A percentile compares a stretch with the other conserved stretches of the same genome.
Evolutionary conservation across 2,113 vertebrate species (phyloP).

Genomic region (Poeciliopsis prolifica): DNA sequence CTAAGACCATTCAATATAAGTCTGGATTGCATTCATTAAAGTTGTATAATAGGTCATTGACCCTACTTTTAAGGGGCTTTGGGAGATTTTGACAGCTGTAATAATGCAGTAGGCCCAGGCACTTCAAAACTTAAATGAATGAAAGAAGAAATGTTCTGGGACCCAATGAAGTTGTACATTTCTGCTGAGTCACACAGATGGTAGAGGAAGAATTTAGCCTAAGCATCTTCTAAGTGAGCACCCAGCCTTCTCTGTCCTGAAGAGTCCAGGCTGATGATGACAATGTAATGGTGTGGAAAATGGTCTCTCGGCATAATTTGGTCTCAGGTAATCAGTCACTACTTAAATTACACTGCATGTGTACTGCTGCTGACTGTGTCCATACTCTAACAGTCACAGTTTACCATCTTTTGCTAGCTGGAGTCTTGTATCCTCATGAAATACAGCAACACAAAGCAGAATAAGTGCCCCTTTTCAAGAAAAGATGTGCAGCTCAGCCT

Average conservation of each 20-base stretch:
- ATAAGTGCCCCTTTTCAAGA: neutral
- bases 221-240: neutral
- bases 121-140: neutral
- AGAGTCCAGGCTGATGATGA: neutral
- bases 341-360: neutral
- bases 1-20: neutral
- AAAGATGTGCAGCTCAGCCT: neutral
- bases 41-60: neutral
- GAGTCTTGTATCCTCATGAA: neutral
- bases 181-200: neutral
- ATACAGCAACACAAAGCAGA: neutral
- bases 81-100: neutral
- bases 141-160: neutral
- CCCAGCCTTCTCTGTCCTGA: conserved; percentile 1
- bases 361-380: neutral
- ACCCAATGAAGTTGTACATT: neutral
- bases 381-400: neutral
- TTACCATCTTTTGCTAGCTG: neutral
- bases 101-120: neutral
- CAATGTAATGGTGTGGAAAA: conserved; percentile 19
- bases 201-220: neutral
- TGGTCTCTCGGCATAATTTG: neutral
- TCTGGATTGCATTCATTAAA: neutral
- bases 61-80: neutral
- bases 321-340: conserved; percentile 5